phyloP scores from a whole-genome alignment of 2,888 invertebrate genomes.

The Lepas anatifera region DNA sequence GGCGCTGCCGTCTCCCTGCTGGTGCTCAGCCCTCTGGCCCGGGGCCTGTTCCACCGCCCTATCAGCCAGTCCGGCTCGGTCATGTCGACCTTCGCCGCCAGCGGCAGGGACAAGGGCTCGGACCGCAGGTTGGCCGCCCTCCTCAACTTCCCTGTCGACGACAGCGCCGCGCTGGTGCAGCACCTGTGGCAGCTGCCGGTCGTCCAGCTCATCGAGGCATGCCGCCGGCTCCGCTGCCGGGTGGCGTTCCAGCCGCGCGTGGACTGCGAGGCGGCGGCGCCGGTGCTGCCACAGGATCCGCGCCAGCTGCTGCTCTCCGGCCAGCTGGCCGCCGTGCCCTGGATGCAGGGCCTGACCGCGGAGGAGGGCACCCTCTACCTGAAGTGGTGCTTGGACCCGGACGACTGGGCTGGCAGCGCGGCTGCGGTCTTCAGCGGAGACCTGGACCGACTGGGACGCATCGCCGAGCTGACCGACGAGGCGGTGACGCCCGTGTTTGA shows the following conservation, averaged over 20 bases:
- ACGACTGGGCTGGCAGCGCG: no score
- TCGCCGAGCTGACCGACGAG: background rate
- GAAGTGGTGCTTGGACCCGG: background rate
- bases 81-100: background rate
- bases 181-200: background rate
- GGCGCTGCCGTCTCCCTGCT: conserved; percentile 23
- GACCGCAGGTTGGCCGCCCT: background rate
- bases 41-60: background rate
- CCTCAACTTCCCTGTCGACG: background rate
- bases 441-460: background rate
- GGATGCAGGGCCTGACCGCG: background rate
- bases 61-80: background rate
- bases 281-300: background rate
- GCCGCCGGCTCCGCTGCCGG: no score
- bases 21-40: conserved; percentile 17
- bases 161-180: background rate
- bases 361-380: background rate
- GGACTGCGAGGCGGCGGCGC: background rate
- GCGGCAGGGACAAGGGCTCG: background rate
- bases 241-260: background rate
- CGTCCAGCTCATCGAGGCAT: background rate
- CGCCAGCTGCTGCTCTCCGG: background rate
- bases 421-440: no score
- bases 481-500: background rate
- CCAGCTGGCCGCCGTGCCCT: background rate